A percentile compares a stretch with the other conserved stretches of the same genome.
Evolutionary conservation across 1,140 invertebrate genomes (phyloP).

Genomic region (Drosophila takahashii): DNA sequence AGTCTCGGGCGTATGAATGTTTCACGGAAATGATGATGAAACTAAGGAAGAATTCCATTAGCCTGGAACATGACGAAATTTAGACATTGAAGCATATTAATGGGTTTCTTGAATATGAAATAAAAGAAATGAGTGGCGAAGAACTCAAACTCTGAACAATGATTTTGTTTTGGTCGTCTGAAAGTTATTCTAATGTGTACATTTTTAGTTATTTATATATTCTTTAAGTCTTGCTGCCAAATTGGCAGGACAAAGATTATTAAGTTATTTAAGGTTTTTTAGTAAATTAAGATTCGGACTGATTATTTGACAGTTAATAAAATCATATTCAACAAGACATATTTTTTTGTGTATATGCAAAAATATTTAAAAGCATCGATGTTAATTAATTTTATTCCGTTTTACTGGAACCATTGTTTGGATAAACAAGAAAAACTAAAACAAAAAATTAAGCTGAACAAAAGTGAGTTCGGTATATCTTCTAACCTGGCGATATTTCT

Average conservation of each 20-base stretch:
- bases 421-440: too few relatives aligned
- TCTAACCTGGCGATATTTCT: not conserved
- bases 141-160: constrained; percentile 4
- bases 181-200: not conserved
- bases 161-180: not conserved
- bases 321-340: too few relatives aligned
- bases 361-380: too few relatives aligned
- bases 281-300: too few relatives aligned
- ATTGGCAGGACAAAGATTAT: too few relatives aligned
- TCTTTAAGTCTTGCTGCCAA: not conserved
- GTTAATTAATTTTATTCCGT: too few relatives aligned
- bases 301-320: too few relatives aligned
- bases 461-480: too few relatives aligned
- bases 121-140: constrained; percentile 6
- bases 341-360: too few relatives aligned
- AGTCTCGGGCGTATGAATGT: constrained; percentile 33
- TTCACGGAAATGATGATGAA: constrained; percentile 39
- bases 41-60: constrained; percentile 45
- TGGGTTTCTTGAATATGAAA: constrained; percentile 14
- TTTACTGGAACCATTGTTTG: too few relatives aligned
- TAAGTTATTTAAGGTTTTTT: too few relatives aligned
- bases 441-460: not conserved
- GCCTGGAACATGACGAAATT: constrained; percentile 32
- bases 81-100: constrained; percentile 38
- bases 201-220: not conserved